Conservation (phyloP, 2,797 vertebrate genomes). For the Siniperca obscura region DNA sequence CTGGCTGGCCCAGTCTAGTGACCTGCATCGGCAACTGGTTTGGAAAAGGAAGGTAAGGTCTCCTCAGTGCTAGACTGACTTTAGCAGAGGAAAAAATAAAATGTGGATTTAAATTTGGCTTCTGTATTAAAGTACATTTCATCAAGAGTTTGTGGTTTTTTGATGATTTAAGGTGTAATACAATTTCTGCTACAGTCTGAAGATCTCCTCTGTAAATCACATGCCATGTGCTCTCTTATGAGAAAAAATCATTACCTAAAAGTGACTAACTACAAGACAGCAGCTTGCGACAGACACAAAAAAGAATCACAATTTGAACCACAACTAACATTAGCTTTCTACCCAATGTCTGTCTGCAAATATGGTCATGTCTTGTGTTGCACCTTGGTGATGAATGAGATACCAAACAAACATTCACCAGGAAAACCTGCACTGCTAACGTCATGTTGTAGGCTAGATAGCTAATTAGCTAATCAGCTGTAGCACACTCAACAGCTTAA, state of each 20-base stretch:
- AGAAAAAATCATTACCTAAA: not conserved
- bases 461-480: no score
- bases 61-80: not conserved
- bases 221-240: no score
- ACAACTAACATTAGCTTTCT: not conserved
- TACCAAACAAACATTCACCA: not conserved
- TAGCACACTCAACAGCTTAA: no score
- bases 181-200: not conserved
- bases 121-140: not conserved
- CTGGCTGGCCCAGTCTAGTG: constrained; percentile 95
- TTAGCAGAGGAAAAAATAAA: not conserved
- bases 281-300: not conserved
- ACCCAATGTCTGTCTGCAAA: not conserved
- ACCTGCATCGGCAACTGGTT: constrained; percentile 97
- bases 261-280: not conserved
- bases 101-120: not conserved
- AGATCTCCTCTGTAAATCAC: not conserved
- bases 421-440: not conserved
- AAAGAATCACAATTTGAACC: not conserved
- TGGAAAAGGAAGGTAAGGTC: constrained; percentile 93
- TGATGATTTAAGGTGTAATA: not conserved
- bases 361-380: not conserved
- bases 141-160: not conserved
- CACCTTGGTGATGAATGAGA: not conserved
- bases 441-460: no score